Evolutionary conservation across 2,797 vertebrate species (phyloP).

Genomic region (Hirundo rustica): DNA sequence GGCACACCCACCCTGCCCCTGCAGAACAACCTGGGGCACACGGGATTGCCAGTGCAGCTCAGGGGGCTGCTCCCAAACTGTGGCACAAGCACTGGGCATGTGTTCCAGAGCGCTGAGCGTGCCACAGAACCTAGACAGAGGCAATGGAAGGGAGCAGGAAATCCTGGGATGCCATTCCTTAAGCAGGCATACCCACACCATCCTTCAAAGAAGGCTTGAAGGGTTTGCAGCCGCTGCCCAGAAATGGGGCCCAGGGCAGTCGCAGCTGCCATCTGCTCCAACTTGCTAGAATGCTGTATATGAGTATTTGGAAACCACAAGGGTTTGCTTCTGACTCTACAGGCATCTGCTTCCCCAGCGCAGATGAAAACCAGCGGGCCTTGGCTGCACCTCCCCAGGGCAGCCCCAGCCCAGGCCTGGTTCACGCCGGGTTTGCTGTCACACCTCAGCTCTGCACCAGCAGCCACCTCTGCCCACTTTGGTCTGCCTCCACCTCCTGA

Average conservation of each 20-base stretch:
- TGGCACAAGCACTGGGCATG: background rate
- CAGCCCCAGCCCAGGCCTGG: background rate
- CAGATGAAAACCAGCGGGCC: background rate
- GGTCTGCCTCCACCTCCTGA: background rate
- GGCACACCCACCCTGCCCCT: background rate
- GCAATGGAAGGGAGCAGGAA: background rate
- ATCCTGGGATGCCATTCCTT: conserved; percentile 33
- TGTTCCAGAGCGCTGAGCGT: background rate
- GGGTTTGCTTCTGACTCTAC: conserved; percentile 3
- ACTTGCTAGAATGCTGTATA: background rate
- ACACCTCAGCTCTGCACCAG: background rate
- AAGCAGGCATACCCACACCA: background rate
- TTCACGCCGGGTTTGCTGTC: background rate
- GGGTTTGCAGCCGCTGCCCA: background rate
- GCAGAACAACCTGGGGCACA: fast-evolving
- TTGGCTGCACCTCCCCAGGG: background rate
- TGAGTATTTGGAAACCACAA: conserved; percentile 28
- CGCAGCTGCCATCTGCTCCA: conserved; percentile 17
- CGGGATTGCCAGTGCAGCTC: background rate
- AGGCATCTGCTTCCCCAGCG: background rate
- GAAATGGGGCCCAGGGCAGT: background rate
- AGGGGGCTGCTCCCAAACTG: background rate
- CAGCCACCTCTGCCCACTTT: background rate
- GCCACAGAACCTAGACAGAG: background rate
- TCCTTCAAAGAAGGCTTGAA: background rate